Evolutionary conservation across 1,140 invertebrate species (phyloP).

Genomic region (Caerostris extrusa): DNA sequence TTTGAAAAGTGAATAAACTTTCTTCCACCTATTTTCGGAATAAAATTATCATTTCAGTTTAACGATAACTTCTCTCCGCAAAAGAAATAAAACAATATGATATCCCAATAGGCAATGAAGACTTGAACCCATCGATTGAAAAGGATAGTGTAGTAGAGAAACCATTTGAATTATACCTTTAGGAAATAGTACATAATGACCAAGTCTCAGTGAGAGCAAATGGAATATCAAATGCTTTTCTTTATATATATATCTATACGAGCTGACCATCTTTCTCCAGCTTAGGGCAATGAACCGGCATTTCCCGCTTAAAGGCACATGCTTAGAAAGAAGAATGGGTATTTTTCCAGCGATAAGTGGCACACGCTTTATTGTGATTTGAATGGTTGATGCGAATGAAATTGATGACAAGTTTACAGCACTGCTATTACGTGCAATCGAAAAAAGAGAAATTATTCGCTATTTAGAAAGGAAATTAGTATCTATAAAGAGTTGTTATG

Average conservation of each 20-base stretch:
- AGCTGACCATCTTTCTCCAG: neutral
- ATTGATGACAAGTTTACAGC: conserved; percentile 8
- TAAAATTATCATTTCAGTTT: too few relatives aligned
- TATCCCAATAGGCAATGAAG: too few relatives aligned
- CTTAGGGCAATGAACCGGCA: conserved; percentile 6
- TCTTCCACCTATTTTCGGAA: too few relatives aligned
- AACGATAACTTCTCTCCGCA: too few relatives aligned
- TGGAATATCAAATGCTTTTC: neutral
- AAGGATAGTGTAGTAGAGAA: too few relatives aligned
- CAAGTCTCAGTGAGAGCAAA: neutral
- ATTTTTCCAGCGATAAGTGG: neutral
- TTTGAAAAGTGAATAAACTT: too few relatives aligned
- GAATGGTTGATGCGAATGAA: neutral
- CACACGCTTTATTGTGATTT: neutral
- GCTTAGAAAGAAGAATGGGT: neutral
- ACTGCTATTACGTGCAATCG: neutral
- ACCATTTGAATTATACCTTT: too few relatives aligned
- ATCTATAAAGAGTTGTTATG: too few relatives aligned
- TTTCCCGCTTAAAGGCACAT: neutral
- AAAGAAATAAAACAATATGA: too few relatives aligned
- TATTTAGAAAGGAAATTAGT: neutral
- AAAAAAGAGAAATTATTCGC: neutral
- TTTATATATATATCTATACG: neutral
- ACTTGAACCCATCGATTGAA: too few relatives aligned
- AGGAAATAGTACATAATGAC: too few relatives aligned